Evolutionary conservation across 2,113 vertebrate species (phyloP), one percentile per base, ranked within the genome.

Genomic region (Oreochromis aureus): DNA sequence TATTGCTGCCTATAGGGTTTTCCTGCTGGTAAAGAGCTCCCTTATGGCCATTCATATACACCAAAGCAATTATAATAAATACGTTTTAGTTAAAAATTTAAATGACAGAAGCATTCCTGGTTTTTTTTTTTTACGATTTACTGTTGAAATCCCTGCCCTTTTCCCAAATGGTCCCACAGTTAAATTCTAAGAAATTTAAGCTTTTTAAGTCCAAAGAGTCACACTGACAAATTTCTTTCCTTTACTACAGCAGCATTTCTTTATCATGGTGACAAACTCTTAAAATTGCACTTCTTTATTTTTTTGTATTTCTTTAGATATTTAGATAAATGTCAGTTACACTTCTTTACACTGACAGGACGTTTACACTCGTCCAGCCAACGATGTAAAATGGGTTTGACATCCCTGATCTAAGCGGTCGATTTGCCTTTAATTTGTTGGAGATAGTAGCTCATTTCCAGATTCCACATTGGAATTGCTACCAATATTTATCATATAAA

Each of bases 101-200:
- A 41, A 11, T 41, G 39, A 39, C 36, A 39, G 36, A 39, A 39
- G 10, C 10, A 39, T 39, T 10, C 36, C 36, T 4, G 3, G 10
- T 39, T 39, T 39, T 11, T 39, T 39, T 34, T 8, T 36, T 12
- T 3, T 39, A 66, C 1, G 3, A 66, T 66, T 66, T 66, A 66
- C 34, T 39, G 34, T 39, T 13, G 34, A 66, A 66, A 36, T 36
- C 2, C 1, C 36, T n/a, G 6, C 0, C 7, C 12, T 66, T 66
- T 66, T 0, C 18, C 0, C 10, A 66, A 66, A 66, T 66, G 61
- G 61, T 39, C 10, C 19, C 19, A 39, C 19, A 66, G 19, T 22
- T 66, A 6, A 66, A 24, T 24, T 24, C 24, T 24, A 24, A 24
- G 24, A 24, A 24, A 24, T 24, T 24, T 24, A 24, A 24, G 24